Evolutionary conservation across 2,113 vertebrate species (phyloP).

Genomic region (Otolemur garnettii): DNA sequence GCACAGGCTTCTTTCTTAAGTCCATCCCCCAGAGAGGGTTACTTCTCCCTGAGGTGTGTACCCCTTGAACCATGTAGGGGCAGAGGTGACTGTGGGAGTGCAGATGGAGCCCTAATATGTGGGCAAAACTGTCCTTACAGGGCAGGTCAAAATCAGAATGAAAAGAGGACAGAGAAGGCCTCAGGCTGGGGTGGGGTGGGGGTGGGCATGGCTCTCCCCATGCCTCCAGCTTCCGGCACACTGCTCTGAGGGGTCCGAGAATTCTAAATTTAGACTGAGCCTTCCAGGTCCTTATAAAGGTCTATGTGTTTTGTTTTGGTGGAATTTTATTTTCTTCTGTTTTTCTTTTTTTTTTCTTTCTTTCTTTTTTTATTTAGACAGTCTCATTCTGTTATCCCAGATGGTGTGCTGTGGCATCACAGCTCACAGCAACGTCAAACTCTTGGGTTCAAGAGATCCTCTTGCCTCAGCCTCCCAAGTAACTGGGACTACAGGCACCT

Average conservation of each 20-base stretch:
- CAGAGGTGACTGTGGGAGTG: not conserved
- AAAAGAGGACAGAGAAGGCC: not conserved
- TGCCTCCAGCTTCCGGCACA: not conserved
- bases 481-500: too few relatives aligned
- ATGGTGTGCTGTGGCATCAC: too few relatives aligned
- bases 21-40: rapidly evolving
- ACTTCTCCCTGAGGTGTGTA: not conserved
- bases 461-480: too few relatives aligned
- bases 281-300: not conserved
- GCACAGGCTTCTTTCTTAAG: not conserved
- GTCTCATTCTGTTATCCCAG: too few relatives aligned
- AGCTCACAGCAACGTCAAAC: too few relatives aligned
- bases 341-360: too few relatives aligned
- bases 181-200: rapidly evolving
- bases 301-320: not conserved
- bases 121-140: not conserved
- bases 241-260: not conserved
- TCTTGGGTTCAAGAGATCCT: too few relatives aligned
- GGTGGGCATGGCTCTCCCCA: not conserved
- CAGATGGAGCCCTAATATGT: not conserved
- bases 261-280: not conserved
- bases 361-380: too few relatives aligned
- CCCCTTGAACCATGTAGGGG: not conserved
- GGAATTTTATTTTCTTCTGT: too few relatives aligned
- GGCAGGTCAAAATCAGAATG: not conserved